Evolutionary conservation across 2,797 vertebrate species (phyloP).

Genomic region (Rhynchotus rufescens): DNA sequence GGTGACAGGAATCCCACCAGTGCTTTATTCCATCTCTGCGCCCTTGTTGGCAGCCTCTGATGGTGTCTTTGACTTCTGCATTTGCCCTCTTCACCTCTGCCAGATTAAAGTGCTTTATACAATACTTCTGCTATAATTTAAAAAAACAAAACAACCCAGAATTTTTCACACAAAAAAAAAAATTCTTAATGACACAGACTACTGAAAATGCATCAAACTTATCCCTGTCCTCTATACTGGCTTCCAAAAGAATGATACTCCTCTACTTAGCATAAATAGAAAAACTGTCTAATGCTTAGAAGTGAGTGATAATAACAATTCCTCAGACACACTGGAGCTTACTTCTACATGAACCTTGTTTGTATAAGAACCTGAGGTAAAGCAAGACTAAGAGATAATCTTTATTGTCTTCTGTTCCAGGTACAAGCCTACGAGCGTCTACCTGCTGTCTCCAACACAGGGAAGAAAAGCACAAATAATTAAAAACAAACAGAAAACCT

Average conservation of each 20-base stretch:
- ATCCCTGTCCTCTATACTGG: not conserved
- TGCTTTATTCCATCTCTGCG: conserved; percentile 2
- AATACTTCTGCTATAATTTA: not conserved
- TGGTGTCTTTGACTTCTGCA: not conserved
- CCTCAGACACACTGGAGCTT: conserved; percentile 62
- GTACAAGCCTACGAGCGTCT: conserved; percentile 36
- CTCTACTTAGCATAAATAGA: not conserved
- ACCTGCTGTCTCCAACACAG: conserved; percentile 22
- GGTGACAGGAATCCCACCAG: conserved; percentile 25
- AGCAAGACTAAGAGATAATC: not conserved
- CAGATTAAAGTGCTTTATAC: not conserved
- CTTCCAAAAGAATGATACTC: conserved; percentile 14
- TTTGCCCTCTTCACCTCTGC: conserved; percentile 19
- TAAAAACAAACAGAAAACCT: conserved; percentile 32
- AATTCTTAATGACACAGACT: not conserved
- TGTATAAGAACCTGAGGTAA: conserved; percentile 39
- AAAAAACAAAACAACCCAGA: too few species aligned
- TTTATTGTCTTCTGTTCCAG: conserved; percentile 11
- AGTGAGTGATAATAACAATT: conserved; percentile 57
- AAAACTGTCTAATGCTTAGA: not conserved
- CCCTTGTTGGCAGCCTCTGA: conserved; percentile 27
- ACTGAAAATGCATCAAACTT: not conserved
- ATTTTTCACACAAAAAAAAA: not conserved
- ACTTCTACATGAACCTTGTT: conserved; percentile 31
- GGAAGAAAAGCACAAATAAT: not conserved